Percentiles rank a stretch among this genome's conserved stretches.
Conservation (phyloP, 2,797 vertebrate genomes). For the Pseudocheirus occidentalis region DNA sequence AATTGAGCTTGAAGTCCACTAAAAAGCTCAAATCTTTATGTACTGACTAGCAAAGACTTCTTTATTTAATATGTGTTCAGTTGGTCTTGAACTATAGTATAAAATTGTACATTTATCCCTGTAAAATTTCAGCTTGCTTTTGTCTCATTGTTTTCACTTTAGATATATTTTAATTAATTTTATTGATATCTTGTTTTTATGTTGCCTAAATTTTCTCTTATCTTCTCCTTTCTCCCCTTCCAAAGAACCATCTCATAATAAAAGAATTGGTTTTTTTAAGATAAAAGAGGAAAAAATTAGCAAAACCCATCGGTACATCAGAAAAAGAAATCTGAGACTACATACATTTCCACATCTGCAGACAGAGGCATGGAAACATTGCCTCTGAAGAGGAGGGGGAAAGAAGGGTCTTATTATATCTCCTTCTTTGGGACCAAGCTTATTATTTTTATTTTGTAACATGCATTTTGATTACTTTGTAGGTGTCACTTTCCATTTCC, state of each 20-base stretch:
- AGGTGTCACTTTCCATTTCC: background rate
- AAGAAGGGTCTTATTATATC: background rate
- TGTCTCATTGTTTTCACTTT: background rate
- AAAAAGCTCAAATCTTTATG: background rate
- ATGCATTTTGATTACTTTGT: background rate
- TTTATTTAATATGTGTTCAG: background rate
- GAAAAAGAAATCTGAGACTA: background rate
- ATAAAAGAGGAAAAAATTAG: background rate
- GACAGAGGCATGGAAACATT: background rate
- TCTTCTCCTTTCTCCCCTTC: background rate
- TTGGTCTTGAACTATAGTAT: background rate
- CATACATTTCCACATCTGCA: background rate
- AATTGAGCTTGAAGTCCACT: background rate
- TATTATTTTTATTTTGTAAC: background rate
- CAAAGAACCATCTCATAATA: background rate
- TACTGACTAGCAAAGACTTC: background rate
- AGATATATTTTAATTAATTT: background rate
- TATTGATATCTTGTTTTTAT: background rate
- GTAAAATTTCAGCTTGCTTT: background rate
- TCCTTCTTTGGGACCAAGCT: background rate
- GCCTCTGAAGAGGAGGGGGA: background rate
- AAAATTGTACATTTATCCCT: background rate
- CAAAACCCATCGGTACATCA: background rate
- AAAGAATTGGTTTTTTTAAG: background rate
- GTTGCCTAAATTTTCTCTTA: background rate